A percentile compares a stretch with the other conserved stretches of the same genome.
Conservation (phyloP, 2,888 invertebrate genomes). For the Lasioglossum lativentre region DNA sequence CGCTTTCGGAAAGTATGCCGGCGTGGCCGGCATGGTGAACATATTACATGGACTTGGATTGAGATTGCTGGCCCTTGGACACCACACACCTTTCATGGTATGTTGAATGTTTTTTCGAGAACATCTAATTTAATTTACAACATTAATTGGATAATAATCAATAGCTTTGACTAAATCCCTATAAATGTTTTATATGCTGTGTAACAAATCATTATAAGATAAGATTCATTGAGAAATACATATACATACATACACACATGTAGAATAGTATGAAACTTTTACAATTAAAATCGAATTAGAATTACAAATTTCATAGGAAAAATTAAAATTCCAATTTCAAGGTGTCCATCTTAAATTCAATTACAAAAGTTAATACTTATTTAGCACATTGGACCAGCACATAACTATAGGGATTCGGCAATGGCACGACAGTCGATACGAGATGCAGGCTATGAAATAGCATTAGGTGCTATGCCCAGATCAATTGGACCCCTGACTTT, state of each 20-base stretch:
- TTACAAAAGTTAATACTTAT: not conserved
- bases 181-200: too few species aligned
- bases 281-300: too few species aligned
- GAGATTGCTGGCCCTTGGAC: conserved; percentile 96
- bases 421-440: conserved; percentile 99
- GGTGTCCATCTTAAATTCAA: not conserved
- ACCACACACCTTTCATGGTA: conserved; percentile 99
- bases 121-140: too few species aligned
- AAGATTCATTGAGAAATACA: too few species aligned
- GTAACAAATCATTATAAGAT: too few species aligned
- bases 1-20: conserved; percentile 99
- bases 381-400: conserved; percentile 98
- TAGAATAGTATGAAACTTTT: too few species aligned
- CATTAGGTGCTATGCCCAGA: conserved; percentile 97
- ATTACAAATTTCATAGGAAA: too few species aligned
- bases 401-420: conserved; percentile 98
- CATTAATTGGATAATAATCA: too few species aligned
- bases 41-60: conserved; percentile 98
- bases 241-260: too few species aligned
- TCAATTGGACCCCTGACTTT: conserved; percentile 99
- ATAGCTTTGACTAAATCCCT: too few species aligned
- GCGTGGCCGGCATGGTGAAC: conserved; percentile 99
- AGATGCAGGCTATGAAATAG: conserved; percentile 99
- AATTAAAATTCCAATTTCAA: too few species aligned
- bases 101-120: too few species aligned